Evolutionary conservation across 2,888 invertebrate species (phyloP).

Genomic region (Philereme transversata): DNA sequence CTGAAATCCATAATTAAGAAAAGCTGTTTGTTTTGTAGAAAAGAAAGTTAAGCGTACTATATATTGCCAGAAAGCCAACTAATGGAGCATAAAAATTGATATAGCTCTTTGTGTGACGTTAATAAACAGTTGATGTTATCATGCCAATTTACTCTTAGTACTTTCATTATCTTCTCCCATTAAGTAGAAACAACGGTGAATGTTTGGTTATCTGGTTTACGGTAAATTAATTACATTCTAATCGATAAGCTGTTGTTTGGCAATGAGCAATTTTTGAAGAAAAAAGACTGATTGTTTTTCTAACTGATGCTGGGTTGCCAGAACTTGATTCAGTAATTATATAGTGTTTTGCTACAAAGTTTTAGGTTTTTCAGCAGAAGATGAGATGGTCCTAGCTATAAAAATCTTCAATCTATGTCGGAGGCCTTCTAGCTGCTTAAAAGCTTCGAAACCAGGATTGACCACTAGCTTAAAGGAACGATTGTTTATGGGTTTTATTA

Average conservation of each 20-base stretch:
- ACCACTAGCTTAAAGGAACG: too few relatives aligned
- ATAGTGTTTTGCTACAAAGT: too few relatives aligned
- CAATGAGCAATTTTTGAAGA: constrained; percentile 24
- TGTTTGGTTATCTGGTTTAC: constrained; percentile 34
- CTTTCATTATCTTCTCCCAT: constrained; percentile 33
- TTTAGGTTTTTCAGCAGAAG: too few relatives aligned
- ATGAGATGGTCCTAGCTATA: too few relatives aligned
- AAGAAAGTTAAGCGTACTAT: neutral
- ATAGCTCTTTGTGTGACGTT: constrained; percentile 22
- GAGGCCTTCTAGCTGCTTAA: too few relatives aligned
- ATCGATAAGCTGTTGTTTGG: constrained; percentile 33
- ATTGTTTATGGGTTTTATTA: too few relatives aligned
- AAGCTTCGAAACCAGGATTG: too few relatives aligned
- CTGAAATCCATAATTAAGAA: too few relatives aligned
- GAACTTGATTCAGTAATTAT: too few relatives aligned
- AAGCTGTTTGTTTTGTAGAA: too few relatives aligned
- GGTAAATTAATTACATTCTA: constrained; percentile 36
- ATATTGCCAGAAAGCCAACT: constrained; percentile 6
- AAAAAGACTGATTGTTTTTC: constrained; percentile 16
- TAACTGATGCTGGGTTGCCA: neutral
- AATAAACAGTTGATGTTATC: constrained; percentile 23
- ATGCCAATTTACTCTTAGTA: constrained; percentile 18
- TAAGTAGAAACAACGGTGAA: constrained; percentile 28
- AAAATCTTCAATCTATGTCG: too few relatives aligned
- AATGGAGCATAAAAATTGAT: constrained; percentile 19